Percentiles rank a stretch among this genome's conserved stretches.
phyloP scores from a whole-genome alignment of 2,113 vertebrate genomes.

The Tringa solitaria region DNA sequence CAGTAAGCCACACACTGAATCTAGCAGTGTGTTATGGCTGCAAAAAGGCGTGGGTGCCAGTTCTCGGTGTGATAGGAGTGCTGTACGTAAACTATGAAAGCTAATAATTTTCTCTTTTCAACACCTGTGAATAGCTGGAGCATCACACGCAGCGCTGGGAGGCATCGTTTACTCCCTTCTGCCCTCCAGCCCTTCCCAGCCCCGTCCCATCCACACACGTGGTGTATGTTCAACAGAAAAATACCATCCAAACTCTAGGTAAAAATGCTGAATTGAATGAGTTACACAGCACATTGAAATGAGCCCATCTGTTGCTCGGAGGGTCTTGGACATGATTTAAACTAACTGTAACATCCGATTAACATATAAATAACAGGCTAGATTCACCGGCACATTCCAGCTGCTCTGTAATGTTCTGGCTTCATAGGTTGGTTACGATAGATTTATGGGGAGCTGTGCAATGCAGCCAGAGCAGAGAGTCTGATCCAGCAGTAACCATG shows the following conservation, averaged over 20 bases:
- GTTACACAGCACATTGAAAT: background rate
- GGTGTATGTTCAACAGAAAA: background rate
- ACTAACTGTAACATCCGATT: background rate
- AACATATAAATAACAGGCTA: background rate
- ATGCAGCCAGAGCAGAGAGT: background rate
- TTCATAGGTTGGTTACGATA: background rate
- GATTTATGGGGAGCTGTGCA: background rate
- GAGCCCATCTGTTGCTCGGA: background rate
- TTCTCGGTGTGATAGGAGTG: background rate
- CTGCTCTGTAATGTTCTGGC: background rate
- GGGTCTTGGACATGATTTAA: background rate
- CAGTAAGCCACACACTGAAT: background rate
- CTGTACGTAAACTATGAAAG: background rate
- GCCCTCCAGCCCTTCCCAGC: background rate
- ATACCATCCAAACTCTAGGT: background rate
- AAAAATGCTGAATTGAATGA: background rate
- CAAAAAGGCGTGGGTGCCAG: rapidly evolving
- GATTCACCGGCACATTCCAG: background rate
- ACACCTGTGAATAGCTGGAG: background rate
- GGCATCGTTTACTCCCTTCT: background rate
- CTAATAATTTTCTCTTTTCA: conserved; percentile 9
- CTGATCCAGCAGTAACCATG: background rate
- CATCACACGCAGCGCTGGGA: background rate
- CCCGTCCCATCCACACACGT: background rate
- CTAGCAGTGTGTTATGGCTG: background rate